Evolutionary conservation across 2,888 invertebrate genomes (phyloP).

Genomic region (Campoletis raptor): DNA sequence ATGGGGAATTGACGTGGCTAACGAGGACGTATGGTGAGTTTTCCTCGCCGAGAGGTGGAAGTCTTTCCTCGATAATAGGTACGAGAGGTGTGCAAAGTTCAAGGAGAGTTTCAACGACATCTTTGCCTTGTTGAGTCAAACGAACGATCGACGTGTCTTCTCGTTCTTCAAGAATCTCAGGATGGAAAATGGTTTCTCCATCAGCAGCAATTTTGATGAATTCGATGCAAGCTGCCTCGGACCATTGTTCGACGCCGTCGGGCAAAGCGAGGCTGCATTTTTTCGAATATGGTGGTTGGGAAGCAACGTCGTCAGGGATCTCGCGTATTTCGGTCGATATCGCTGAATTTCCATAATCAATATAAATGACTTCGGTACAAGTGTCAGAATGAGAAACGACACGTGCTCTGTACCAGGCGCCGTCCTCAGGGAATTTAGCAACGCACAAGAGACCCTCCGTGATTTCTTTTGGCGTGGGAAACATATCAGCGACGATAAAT

Average conservation of each 20-base stretch:
- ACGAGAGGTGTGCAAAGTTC: slow-evolving; percentile 48
- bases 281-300: slow-evolving; percentile 87
- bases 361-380: slow-evolving; percentile 87
- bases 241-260: slow-evolving; percentile 85
- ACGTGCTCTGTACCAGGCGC: slow-evolving; percentile 89
- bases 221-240: slow-evolving; percentile 80
- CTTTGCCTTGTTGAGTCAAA: slow-evolving; percentile 87
- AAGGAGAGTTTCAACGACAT: slow-evolving; percentile 75
- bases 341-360: slow-evolving; percentile 90
- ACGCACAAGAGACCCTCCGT: slow-evolving; percentile 88
- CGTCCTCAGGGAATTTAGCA: slow-evolving; percentile 89
- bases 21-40: slow-evolving; percentile 75
- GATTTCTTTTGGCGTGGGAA: slow-evolving; percentile 86
- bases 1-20: slow-evolving; percentile 76
- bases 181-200: slow-evolving; percentile 86
- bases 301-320: slow-evolving; percentile 87
- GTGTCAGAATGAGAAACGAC: slow-evolving; percentile 87
- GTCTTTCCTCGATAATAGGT: slow-evolving; percentile 74
- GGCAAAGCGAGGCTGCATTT: slow-evolving; percentile 87
- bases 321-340: slow-evolving; percentile 87
- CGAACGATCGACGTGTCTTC: slow-evolving; percentile 89
- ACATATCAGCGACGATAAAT: slow-evolving; percentile 86
- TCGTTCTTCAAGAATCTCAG: slow-evolving; percentile 87
- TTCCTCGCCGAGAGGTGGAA: slow-evolving; percentile 81
- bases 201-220: slow-evolving; percentile 83